Percentiles rank a stretch among this genome's conserved stretches.
These are phyloP conservation scores for Argynnis bischoffii DNA, from an alignment of 2,888 invertebrate genomes.

Conservation along the genomic window DNA sequence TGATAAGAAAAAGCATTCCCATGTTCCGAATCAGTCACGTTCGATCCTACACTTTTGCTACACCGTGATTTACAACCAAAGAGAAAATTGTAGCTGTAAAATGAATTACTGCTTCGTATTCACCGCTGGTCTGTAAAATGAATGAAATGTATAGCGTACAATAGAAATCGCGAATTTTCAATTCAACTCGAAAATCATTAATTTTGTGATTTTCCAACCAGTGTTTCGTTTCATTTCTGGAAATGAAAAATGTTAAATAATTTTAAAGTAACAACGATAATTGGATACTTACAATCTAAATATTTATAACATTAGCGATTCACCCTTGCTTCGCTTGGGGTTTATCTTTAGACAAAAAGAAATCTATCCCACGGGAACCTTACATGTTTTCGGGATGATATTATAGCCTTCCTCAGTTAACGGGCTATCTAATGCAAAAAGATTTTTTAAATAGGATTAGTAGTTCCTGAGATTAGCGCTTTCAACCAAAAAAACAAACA, in stretches of 20 bases:
- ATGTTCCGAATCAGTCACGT: conserved; percentile 27
- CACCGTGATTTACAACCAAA: conserved; percentile 24
- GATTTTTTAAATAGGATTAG: no score
- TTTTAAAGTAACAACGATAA: no score
- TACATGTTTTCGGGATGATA: no score
- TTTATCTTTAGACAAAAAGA: no score
- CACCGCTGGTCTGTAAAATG: conserved; percentile 12
- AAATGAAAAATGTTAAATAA: not conserved
- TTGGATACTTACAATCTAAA: no score
- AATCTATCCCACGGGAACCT: no score
- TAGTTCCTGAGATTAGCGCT: no score
- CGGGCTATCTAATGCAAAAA: no score
- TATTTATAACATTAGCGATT: no score
- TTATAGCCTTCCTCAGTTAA: no score
- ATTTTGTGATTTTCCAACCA: not conserved
- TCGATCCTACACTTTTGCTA: conserved; percentile 20
- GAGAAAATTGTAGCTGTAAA: conserved; percentile 17
- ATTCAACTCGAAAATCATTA: not conserved
- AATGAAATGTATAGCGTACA: conserved; percentile 3
- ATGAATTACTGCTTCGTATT: conserved; percentile 19
- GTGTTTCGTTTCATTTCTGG: not conserved
- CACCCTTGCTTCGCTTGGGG: no score
- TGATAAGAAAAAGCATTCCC: conserved; percentile 25
- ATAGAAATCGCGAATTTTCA: not conserved
- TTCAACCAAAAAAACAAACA: no score